A percentile compares a stretch with the other conserved stretches of the same genome.
Conservation (phyloP, 2,113 vertebrate genomes). For the Onychostruthus taczanowskii region DNA sequence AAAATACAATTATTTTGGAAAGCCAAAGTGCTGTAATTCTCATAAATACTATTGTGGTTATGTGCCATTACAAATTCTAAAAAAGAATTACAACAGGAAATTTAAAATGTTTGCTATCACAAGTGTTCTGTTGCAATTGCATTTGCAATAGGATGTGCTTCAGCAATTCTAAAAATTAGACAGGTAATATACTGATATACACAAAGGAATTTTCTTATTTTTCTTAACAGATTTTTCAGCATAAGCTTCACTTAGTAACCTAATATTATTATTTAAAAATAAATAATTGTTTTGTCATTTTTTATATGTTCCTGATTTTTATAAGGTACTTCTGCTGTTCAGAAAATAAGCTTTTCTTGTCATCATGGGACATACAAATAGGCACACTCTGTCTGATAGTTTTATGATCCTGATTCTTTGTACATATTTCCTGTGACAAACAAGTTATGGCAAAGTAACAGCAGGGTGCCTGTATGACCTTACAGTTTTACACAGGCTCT, state of each 20-base stretch:
- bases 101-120: not conserved
- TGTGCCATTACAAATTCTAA: not conserved
- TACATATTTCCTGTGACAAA: not conserved
- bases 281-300: not conserved
- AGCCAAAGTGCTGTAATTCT: not conserved
- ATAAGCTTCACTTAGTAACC: not conserved
- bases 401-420: not conserved
- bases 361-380: not conserved
- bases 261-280: not conserved
- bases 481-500: not conserved
- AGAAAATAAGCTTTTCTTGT: not conserved
- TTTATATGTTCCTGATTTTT: not conserved
- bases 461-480: not conserved
- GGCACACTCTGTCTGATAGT: not conserved
- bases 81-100: not conserved
- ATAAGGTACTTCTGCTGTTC: not conserved
- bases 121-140: not conserved
- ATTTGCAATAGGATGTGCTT: not conserved
- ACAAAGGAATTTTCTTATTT: not conserved
- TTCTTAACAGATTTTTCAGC: not conserved
- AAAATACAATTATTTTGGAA: not conserved
- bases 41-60: not conserved
- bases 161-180: not conserved
- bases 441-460: not conserved
- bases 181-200: not conserved